These are phyloP conservation scores for Sparidentex hasta DNA, from an alignment of 2,797 vertebrate species.

Conservation along the genomic window DNA sequence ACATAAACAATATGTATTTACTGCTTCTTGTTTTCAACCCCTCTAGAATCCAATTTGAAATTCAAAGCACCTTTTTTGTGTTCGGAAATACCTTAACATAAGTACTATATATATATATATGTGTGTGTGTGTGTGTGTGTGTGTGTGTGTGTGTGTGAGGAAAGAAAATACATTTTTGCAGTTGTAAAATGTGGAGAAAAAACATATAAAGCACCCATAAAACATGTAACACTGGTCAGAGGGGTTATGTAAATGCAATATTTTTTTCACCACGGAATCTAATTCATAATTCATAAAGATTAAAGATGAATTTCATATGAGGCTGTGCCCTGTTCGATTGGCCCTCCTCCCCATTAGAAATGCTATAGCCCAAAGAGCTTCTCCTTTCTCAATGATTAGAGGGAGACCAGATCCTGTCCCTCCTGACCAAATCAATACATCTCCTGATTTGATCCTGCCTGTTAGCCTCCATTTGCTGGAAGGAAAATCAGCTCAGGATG, in stretches of 20 bases:
- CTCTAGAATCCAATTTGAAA: slow-evolving; percentile 83
- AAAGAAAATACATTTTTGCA: slow-evolving; percentile 68
- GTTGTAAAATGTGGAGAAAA: slow-evolving; percentile 55
- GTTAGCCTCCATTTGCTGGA: slow-evolving; percentile 50
- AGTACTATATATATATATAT: too few relatives aligned
- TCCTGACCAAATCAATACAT: slow-evolving; percentile 78
- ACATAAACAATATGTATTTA: slow-evolving; percentile 29
- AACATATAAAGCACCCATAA: slow-evolving; percentile 67
- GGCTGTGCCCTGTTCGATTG: slow-evolving; percentile 62
- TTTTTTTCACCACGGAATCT: slow-evolving; percentile 57
- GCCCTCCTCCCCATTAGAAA: slow-evolving; percentile 60
- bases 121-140: too few relatives aligned
- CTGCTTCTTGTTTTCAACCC: slow-evolving; percentile 74
- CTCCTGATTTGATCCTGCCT: slow-evolving; percentile 70
- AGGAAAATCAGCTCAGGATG: slow-evolving; percentile 54
- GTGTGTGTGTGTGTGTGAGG: too few relatives aligned
- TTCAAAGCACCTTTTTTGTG: slow-evolving; percentile 79
- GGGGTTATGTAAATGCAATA: slow-evolving; percentile 79
- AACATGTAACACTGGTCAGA: slow-evolving; percentile 79
- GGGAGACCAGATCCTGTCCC: slow-evolving; percentile 68
- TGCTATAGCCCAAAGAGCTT: slow-evolving; percentile 64
- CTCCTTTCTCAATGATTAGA: slow-evolving; percentile 72
- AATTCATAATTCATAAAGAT: slow-evolving; percentile 86
- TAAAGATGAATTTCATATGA: slow-evolving; percentile 82
- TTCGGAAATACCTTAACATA: slow-evolving; percentile 82